Conservation (phyloP, 1,140 invertebrate genomes). For the Lineus longissimus region DNA sequence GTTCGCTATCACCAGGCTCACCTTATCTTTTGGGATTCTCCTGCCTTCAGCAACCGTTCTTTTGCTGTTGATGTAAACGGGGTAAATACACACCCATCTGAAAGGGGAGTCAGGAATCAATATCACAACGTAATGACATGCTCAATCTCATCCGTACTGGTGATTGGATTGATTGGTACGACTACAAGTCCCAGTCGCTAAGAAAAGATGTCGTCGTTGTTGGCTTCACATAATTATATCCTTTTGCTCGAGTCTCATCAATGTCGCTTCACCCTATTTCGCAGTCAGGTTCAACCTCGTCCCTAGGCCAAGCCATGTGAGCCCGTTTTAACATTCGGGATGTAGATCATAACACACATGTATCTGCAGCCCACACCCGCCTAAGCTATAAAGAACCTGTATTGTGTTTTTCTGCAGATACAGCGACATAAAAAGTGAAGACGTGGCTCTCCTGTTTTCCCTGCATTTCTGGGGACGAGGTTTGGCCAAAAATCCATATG, state of each 20-base stretch:
- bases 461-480: no score
- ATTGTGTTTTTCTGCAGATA: no score
- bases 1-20: slow-evolving; percentile 26
- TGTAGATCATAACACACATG: no score
- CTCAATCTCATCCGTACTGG: not conserved
- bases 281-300: not conserved
- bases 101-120: slow-evolving; percentile 20
- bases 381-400: no score
- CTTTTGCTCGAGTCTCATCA: no score
- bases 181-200: no score
- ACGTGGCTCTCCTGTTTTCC: no score
- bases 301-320: no score
- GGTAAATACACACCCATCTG: slow-evolving; percentile 94
- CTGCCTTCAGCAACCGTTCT: slow-evolving; percentile 85
- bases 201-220: not conserved
- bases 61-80: slow-evolving; percentile 91
- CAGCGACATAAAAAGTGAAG: no score
- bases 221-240: not conserved
- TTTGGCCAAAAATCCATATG: not conserved
- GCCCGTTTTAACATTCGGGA: no score
- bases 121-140: not conserved
- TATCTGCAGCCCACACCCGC: no score
- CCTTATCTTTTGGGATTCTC: slow-evolving; percentile 73
- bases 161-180: not conserved
- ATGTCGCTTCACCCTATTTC: not conserved